Evolutionary conservation across 2,797 vertebrate genomes (phyloP), one percentile per base, ranked within the genome.

Genomic region (Notoglanidium macrostoma): DNA sequence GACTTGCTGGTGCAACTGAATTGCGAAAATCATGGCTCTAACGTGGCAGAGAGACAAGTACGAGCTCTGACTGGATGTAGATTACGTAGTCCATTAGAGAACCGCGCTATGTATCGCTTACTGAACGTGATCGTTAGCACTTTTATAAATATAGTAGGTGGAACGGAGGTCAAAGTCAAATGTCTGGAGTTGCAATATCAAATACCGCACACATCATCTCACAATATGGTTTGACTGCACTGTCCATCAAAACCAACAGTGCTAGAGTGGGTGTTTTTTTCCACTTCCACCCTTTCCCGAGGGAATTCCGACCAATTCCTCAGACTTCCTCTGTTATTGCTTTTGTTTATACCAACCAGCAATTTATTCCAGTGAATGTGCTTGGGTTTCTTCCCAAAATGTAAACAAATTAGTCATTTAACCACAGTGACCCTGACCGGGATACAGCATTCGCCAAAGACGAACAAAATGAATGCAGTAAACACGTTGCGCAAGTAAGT

Each of bases 91-190:
- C 46, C 17, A 68, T 51, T 81, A 81, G 3, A 81, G 59, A 49
- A n/a, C 35, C 17, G 6, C 46, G 78, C 32, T 80, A 35, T 61
- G 61, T 12, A 61, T 80, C 35, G 44, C 78, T 80, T 61, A 61
- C 32, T 40, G 78, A 80, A 80, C 59, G 40, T 32, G 77, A 80
- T 61, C 11, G 12, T 26, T 80, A 44, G 44, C 35, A 40, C 40
- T 81, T 81, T 63, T 65, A 81, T 19, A 65, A 59, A 81, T 79
- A 65, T 29, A 77, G 49, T 77, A 46, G 59, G 78, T n/a, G 26
- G 40, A 81, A 65, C 2, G 7, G 59, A 81, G 57, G 44, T 67
- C 61, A 67, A 32, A 67, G 15, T 67, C 63, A 32, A 83, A 3
- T 32, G 61, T 14, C 80, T 83, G 44, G 9, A 3, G 61, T 67